These are phyloP conservation scores for Psilopsiagon aymara DNA, from an alignment of 2,113 vertebrate genomes.

Conservation along the genomic window DNA sequence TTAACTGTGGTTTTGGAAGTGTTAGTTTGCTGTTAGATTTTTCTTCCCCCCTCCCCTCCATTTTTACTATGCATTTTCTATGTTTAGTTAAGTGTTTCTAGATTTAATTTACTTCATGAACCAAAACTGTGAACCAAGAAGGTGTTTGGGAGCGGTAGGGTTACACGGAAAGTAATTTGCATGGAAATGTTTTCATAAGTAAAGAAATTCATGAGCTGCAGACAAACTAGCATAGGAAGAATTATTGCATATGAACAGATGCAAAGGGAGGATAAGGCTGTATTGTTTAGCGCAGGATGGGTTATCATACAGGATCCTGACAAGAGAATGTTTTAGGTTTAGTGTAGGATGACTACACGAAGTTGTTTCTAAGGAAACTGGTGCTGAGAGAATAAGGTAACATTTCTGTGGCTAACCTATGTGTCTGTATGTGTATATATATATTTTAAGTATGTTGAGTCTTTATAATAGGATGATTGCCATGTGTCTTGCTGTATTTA, in stretches of 20 bases:
- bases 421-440: background rate
- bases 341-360: constrained; percentile 45
- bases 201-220: background rate
- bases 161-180: constrained; percentile 18
- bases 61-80: background rate
- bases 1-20: background rate
- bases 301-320: constrained; percentile 21
- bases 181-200: background rate
- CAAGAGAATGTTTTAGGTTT: constrained; percentile 21
- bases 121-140: background rate
- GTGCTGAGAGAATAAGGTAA: constrained; percentile 45
- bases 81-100: background rate
- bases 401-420: background rate
- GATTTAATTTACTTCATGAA: background rate
- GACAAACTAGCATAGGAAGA: background rate
- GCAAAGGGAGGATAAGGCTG: background rate
- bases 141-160: background rate
- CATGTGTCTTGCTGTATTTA: background rate
- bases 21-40: background rate
- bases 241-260: background rate
- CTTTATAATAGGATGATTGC: background rate
- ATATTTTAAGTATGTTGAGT: background rate
- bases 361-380: constrained; percentile 70
- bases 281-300: constrained; percentile 18
- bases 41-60: background rate